These are phyloP conservation scores for Ornithoptera priamus DNA, from an alignment of 2,888 invertebrate genomes.

Conservation along the genomic window DNA sequence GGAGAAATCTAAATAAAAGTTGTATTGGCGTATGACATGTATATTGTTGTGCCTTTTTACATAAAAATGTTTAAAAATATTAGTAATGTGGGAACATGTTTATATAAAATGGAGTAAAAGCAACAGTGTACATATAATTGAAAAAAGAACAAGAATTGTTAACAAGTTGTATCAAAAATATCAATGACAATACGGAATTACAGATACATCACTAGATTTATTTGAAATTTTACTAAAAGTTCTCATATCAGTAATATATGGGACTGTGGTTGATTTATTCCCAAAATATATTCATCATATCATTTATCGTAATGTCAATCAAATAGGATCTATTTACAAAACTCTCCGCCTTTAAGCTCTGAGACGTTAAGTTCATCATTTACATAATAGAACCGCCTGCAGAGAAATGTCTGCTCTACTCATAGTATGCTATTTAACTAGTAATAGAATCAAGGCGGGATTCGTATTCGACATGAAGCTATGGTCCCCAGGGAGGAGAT, in stretches of 20 bases:
- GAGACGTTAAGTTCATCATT: conserved; percentile 11
- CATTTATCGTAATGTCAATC: too few relatives aligned
- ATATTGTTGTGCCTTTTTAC: too few relatives aligned
- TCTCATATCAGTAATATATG: too few relatives aligned
- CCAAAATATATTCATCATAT: too few relatives aligned
- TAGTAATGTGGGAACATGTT: too few relatives aligned
- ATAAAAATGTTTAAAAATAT: too few relatives aligned
- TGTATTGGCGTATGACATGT: background rate
- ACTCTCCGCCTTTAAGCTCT: conserved; percentile 2
- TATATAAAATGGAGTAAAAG: background rate
- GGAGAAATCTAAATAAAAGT: background rate
- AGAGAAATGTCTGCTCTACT: conserved; percentile 31
- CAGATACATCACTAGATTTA: too few relatives aligned
- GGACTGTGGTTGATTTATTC: too few relatives aligned
- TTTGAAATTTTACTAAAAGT: too few relatives aligned
- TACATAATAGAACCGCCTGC: conserved; percentile 28
- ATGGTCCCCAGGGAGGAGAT: conserved; percentile 45
- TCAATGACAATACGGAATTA: too few relatives aligned
- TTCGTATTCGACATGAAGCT: conserved; percentile 49
- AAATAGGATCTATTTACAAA: background rate
- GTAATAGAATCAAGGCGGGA: conserved; percentile 42
- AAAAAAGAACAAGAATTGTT: background rate
- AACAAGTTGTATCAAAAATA: too few relatives aligned
- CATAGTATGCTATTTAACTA: conserved; percentile 40
- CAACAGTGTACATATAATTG: background rate